phyloP scores from a whole-genome alignment of 1,140 invertebrate species.

The Spodoptera frugiperda region DNA sequence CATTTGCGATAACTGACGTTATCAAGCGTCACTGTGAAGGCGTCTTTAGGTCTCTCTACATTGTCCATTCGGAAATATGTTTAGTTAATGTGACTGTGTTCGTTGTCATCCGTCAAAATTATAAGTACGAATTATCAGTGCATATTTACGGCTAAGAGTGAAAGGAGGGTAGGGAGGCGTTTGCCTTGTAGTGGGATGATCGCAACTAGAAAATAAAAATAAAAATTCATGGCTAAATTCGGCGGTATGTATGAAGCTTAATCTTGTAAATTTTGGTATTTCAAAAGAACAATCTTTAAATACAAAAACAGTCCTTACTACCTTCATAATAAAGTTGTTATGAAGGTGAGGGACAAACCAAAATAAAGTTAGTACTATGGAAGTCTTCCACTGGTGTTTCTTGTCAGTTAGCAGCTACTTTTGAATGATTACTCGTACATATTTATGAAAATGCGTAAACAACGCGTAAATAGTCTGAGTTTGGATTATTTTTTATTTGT shows the following conservation, averaged over 20 bases:
- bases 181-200: too few species aligned
- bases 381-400: not conserved
- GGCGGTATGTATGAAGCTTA: too few species aligned
- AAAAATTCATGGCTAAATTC: too few species aligned
- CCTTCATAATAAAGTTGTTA: too few species aligned
- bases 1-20: constrained; percentile 7
- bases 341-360: too few species aligned
- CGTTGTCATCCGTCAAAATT: too few species aligned
- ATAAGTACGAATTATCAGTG: too few species aligned
- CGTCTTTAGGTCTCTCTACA: constrained; percentile 21
- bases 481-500: not conserved
- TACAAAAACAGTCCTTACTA: not conserved
- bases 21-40: constrained; percentile 7
- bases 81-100: not conserved
- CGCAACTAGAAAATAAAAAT: too few species aligned
- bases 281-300: not conserved
- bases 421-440: not conserved
- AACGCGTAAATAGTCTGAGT: not conserved
- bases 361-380: too few species aligned
- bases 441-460: constrained; percentile 6
- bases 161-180: too few species aligned
- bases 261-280: not conserved
- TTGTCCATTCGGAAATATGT: not conserved
- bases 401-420: not conserved
- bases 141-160: too few species aligned